phyloP scores from a whole-genome alignment of 2,113 vertebrate species.

The Leucoraja erinaceus region DNA sequence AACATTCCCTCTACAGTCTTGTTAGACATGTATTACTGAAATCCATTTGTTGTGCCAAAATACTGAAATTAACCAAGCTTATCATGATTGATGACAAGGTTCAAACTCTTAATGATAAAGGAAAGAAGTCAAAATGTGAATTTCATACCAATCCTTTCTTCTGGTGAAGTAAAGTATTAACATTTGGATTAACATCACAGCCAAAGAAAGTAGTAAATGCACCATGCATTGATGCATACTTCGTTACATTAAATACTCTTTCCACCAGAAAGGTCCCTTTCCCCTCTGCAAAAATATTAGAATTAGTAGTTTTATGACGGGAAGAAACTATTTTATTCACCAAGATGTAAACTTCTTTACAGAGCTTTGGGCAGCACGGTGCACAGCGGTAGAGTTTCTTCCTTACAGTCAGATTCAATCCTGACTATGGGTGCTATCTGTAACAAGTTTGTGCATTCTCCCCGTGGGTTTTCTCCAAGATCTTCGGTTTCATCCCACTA shows the following conservation, averaged over 20 bases:
- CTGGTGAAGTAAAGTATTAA: not conserved
- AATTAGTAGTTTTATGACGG: not conserved
- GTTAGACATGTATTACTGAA: not conserved
- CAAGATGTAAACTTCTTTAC: not conserved
- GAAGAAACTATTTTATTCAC: not conserved
- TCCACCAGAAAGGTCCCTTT: not conserved
- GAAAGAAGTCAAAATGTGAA: not conserved
- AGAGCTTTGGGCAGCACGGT: too few relatives aligned
- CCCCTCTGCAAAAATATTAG: not conserved
- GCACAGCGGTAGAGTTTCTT: too few relatives aligned
- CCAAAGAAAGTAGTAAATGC: not conserved
- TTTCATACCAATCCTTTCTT: not conserved
- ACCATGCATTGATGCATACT: not conserved
- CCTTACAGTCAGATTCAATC: too few relatives aligned
- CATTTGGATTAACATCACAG: not conserved
- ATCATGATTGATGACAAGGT: not conserved
- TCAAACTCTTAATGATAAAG: not conserved
- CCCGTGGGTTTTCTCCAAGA: too few relatives aligned
- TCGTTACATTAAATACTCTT: not conserved
- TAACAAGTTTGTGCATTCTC: too few relatives aligned
- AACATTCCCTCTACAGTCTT: not conserved
- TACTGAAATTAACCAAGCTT: not conserved
- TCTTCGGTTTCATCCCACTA: too few relatives aligned
- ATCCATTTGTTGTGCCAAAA: slow-evolving; percentile 8
- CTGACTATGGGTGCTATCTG: too few relatives aligned